Evolutionary conservation across 2,797 vertebrate genomes (phyloP).

Genomic region (Eulemur coronatus): DNA sequence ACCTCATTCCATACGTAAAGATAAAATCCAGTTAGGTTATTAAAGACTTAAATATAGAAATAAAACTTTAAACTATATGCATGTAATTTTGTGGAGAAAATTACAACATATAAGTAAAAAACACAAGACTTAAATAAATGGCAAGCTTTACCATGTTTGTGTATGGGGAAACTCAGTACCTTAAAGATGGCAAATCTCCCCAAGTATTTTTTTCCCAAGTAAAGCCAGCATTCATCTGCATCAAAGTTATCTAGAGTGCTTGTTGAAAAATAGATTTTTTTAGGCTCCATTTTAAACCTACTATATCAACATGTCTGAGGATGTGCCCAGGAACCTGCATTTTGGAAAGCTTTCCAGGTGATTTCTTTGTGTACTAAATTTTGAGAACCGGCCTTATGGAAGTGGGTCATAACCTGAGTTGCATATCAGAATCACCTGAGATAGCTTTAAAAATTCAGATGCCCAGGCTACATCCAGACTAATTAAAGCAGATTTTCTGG

Average conservation of each 20-base stretch:
- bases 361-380: background rate
- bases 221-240: background rate
- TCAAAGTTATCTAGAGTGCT: background rate
- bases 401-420: background rate
- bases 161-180: background rate
- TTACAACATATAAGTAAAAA: background rate
- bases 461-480: background rate
- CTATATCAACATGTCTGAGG: background rate
- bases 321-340: background rate
- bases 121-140: constrained; percentile 17
- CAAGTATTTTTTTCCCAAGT: background rate
- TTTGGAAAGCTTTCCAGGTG: background rate
- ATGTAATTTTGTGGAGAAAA: constrained; percentile 32
- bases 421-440: background rate
- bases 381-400: background rate
- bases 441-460: background rate
- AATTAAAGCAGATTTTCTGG: constrained; percentile 10
- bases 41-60: constrained; percentile 2
- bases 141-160: background rate
- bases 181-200: background rate
- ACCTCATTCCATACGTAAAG: background rate
- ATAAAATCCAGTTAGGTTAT: constrained; percentile 13
- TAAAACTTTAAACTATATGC: background rate
- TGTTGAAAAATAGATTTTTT: constrained; percentile 25
- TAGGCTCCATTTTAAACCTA: background rate